Evolutionary conservation across 2,113 vertebrate genomes (phyloP).

Genomic region (Pygoscelis antarcticus): DNA sequence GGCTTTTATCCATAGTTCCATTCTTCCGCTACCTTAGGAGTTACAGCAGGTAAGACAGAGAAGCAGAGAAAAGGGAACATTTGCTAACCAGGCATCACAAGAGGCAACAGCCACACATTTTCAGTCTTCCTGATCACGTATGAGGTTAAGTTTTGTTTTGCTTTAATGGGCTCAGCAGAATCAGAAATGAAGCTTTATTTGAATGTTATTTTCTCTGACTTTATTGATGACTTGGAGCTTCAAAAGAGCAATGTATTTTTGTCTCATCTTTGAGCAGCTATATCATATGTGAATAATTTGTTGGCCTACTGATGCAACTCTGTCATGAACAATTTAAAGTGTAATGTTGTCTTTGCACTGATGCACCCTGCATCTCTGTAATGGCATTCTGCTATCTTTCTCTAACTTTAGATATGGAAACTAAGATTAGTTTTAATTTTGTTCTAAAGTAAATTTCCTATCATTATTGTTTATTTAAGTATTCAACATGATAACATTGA

Average conservation of each 20-base stretch:
- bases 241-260: not conserved
- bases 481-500: not conserved
- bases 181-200: slow-evolving; percentile 31
- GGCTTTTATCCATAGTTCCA: not conserved
- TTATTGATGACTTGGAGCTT: not conserved
- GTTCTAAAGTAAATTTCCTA: not conserved
- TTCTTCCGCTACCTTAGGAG: not conserved
- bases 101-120: not conserved
- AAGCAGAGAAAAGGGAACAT: not conserved
- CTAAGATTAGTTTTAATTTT: not conserved
- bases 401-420: not conserved
- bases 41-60: not conserved
- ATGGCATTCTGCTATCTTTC: not conserved
- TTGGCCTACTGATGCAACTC: not conserved
- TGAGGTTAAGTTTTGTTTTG: not conserved
- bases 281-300: not conserved
- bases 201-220: not conserved
- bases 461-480: not conserved
- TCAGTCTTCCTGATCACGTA: not conserved
- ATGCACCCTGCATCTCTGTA: not conserved
- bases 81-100: not conserved
- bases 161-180: not conserved
- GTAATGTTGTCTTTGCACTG: not conserved
- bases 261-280: not conserved
- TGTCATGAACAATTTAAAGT: slow-evolving; percentile 11